Evolutionary conservation across 2,113 vertebrate species (phyloP).

Genomic region (Pachypanchax playfairii): DNA sequence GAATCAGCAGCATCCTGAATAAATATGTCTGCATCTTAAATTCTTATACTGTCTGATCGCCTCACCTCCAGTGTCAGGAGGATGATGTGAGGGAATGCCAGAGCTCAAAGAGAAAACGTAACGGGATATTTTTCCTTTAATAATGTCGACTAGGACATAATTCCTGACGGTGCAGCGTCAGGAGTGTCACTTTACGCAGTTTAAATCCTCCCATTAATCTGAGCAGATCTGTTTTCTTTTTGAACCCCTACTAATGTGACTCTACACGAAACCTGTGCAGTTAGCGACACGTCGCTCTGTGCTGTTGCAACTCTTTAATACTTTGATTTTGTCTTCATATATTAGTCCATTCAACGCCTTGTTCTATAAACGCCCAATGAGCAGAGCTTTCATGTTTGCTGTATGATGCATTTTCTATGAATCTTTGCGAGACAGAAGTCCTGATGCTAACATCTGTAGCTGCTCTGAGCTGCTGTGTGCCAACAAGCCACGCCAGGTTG

Average conservation of each 20-base stretch:
- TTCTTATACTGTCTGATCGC: slow-evolving; percentile 10
- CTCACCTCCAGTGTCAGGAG: slow-evolving; percentile 31
- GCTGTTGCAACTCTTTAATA: slow-evolving; percentile 54
- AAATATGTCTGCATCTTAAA: slow-evolving; percentile 11
- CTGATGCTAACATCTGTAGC: slow-evolving; percentile 48
- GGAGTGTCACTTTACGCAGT: no score
- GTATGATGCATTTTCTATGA: slow-evolving; percentile 12
- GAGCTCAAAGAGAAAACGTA: not conserved
- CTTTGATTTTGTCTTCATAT: slow-evolving; percentile 63
- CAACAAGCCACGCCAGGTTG: slow-evolving; percentile 50
- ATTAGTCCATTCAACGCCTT: slow-evolving; percentile 67
- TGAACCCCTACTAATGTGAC: slow-evolving; percentile 1
- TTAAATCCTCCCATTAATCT: not conserved
- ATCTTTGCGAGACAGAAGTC: slow-evolving; percentile 29
- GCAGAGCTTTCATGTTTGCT: slow-evolving; percentile 39
- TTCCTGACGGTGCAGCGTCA: no score
- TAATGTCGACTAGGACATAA: no score
- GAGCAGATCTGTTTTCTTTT: not conserved
- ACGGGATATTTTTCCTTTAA: no score
- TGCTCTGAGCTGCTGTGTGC: slow-evolving; percentile 53
- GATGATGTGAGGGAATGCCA: slow-evolving; percentile 21
- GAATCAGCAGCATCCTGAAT: no score
- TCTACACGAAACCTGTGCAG: not conserved
- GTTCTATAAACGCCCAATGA: slow-evolving; percentile 47
- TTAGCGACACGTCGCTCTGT: slow-evolving; percentile 25